Base-by-base conservation (phyloP, 2,113 vertebrate species). In the Typhlomys cinereus region DNA sequence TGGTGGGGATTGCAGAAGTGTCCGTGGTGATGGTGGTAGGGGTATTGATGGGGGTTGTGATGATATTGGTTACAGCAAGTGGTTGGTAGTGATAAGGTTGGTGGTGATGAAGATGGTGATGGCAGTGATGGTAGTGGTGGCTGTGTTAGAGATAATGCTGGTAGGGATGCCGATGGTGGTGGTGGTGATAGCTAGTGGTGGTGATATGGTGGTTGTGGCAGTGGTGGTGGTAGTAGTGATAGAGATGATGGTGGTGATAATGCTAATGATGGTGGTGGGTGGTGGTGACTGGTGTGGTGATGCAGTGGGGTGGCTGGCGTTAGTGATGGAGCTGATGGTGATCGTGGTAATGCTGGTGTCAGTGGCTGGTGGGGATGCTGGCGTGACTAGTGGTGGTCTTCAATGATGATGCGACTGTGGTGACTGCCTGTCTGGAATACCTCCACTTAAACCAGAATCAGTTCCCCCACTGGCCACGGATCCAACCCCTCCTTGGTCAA, bases 221-320 rank as follows among this genome's bases (percentile, higher is more conserved):
- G n/a, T n/a, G 1, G 0, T 29, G 39, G 1, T 25, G n/a, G 8
- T 34, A 15, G 5, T 44, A 3, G 2, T 27, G 7, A 1, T 25
- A 25, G 4, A 4, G 13, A 0, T 62, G 1, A 2, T n/a, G 5
- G 7, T 62, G 62, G 21, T 29, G 10, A 6, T 39, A 6, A 0
- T 57, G 61, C 6, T 54, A 20, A 2, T 41, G 76, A 34, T 46
- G 15, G 1, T 29, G 11, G 3, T 34, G 50, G 7, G 5, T 23
- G 7, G 10, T 14, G 12, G 29, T 15, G 9, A 5, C n/a, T n/a
- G n/a, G n/a, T n/a, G n/a, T n/a, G n/a, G n/a, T n/a, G n/a, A n/a
- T n/a, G n/a, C n/a, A n/a, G n/a, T n/a, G n/a, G n/a, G n/a, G n/a
- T n/a, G n/a, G 59, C 3, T 52, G 7, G 21, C 25, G 41, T 29